Evolutionary conservation across 2,797 vertebrate species (phyloP).

Genomic region (Catamblyrhynchus diadema): DNA sequence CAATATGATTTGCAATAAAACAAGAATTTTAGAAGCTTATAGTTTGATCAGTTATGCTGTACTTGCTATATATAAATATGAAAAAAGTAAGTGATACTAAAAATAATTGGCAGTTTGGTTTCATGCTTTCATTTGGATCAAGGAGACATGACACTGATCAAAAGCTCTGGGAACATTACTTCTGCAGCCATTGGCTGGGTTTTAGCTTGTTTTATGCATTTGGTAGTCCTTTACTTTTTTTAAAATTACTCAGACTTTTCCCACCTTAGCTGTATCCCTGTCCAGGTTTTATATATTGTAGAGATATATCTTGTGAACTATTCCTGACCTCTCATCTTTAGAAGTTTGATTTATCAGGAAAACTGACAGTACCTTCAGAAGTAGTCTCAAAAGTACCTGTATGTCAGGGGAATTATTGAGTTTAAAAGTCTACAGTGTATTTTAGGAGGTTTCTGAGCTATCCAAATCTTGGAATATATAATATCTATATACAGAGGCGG

Average conservation of each 20-base stretch:
- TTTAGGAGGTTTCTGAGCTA: background rate
- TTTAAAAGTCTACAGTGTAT: background rate
- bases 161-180: background rate
- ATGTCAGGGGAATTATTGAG: background rate
- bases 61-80: background rate
- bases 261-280: background rate
- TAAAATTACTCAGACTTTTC: background rate
- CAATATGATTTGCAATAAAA: background rate
- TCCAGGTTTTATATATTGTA: background rate
- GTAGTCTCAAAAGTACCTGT: background rate
- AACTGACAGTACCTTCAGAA: background rate
- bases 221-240: background rate
- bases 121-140: background rate
- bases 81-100: background rate
- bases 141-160: too few species aligned
- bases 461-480: background rate
- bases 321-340: background rate
- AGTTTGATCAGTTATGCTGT: background rate
- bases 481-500: too few species aligned
- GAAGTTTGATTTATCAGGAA: background rate
- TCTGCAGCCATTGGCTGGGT: background rate
- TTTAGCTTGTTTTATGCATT: background rate
- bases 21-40: background rate
- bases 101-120: background rate
- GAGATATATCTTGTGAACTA: background rate